Evolutionary conservation across 2,113 vertebrate genomes (phyloP).

Genomic region (Lophius piscatorius): DNA sequence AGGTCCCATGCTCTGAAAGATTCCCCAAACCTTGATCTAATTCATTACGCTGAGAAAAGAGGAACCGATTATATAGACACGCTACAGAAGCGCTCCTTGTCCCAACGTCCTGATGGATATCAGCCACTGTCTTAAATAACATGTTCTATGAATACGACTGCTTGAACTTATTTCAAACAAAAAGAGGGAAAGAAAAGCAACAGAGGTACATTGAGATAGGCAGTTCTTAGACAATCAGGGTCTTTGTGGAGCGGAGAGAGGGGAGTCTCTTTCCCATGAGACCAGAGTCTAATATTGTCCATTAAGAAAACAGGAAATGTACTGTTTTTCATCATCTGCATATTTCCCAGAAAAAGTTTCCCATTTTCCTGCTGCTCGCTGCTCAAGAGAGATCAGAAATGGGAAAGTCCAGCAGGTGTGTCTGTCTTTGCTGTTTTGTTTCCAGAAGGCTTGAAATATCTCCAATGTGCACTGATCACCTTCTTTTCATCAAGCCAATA

Average conservation of each 20-base stretch:
- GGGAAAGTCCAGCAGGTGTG: conserved; percentile 45
- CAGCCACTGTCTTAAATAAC: conserved; percentile 70
- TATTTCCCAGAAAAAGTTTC: conserved; percentile 12
- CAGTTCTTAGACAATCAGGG: conserved; percentile 54
- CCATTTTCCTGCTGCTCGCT: conserved; percentile 6
- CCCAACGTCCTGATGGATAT: conserved; percentile 47
- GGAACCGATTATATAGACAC: conserved; percentile 9
- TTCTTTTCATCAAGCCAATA: conserved; percentile 33
- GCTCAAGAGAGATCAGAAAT: background rate
- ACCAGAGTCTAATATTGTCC: conserved; percentile 56
- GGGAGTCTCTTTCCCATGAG: conserved; percentile 52
- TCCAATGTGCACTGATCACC: conserved; percentile 8
- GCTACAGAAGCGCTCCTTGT: conserved; percentile 56
- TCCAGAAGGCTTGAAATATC: conserved; percentile 4
- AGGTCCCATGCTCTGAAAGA: conserved; percentile 21
- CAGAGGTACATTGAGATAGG: conserved; percentile 53
- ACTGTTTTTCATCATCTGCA: conserved; percentile 34
- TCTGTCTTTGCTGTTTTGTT: conserved; percentile 4
- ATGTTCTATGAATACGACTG: conserved; percentile 31
- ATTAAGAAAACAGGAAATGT: conserved; percentile 60
- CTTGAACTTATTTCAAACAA: conserved; percentile 38
- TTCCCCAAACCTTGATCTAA: conserved; percentile 42
- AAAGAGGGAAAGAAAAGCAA: conserved; percentile 3
- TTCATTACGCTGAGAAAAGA: conserved; percentile 35
- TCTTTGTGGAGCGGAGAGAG: conserved; percentile 59